Conservation (phyloP, 2,113 vertebrate genomes). For the Harpagus bidentatus region DNA sequence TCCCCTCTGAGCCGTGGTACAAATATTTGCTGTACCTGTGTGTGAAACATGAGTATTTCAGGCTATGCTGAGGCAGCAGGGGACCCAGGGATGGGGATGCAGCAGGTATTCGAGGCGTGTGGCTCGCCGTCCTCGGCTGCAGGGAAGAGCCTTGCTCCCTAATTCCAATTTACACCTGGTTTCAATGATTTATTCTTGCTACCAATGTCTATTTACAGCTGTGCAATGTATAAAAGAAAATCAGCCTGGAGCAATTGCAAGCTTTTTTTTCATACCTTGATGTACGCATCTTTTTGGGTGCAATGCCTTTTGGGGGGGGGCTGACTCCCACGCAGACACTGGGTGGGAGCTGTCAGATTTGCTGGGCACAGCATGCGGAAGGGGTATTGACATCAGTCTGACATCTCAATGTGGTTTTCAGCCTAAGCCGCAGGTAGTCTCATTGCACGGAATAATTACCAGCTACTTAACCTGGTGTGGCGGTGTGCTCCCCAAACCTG, state of each 20-base stretch:
- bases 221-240: not conserved
- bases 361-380: too few species aligned
- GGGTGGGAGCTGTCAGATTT: not conserved
- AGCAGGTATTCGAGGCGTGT: fast-evolving
- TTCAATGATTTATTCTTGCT: not conserved
- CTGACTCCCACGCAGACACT: fast-evolving
- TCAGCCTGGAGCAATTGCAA: not conserved
- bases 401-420: not conserved
- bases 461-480: not conserved
- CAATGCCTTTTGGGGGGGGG: not conserved
- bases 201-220: not conserved
- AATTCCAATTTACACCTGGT: not conserved
- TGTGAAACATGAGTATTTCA: not conserved
- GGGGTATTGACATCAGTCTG: not conserved
- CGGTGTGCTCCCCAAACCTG: too few species aligned
- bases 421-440: not conserved
- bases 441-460: not conserved
- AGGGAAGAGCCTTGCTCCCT: not conserved
- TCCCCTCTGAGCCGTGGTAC: not conserved
- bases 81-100: not conserved
- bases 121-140: not conserved
- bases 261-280: not conserved
- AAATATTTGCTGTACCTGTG: not conserved
- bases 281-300: too few species aligned
- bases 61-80: not conserved